A percentile compares a stretch with the other conserved stretches of the same genome.
Evolutionary conservation across 1,140 invertebrate genomes (phyloP).

Genomic region (Pinna nobilis): DNA sequence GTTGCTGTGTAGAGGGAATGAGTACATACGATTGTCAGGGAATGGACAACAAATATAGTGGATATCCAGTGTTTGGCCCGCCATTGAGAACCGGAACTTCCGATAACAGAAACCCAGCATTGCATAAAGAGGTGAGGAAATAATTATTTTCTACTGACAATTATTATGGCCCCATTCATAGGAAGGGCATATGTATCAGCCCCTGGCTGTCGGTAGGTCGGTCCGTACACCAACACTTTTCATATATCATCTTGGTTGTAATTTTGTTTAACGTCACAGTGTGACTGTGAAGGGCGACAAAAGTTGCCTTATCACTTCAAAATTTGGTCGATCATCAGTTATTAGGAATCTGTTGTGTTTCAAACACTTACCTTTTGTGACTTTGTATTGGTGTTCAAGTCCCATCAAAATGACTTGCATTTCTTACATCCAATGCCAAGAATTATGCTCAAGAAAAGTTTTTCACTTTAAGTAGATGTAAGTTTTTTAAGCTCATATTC

Average conservation of each 20-base stretch:
- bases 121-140: slow-evolving; percentile 27
- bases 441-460: too few relatives aligned
- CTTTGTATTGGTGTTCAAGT: too few relatives aligned
- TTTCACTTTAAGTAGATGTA: too few relatives aligned
- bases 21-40: slow-evolving; percentile 31
- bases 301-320: not conserved
- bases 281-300: not conserved
- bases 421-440: too few relatives aligned
- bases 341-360: too few relatives aligned
- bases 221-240: too few relatives aligned
- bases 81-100: not conserved
- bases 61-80: slow-evolving; percentile 21
- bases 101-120: not conserved
- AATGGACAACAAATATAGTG: slow-evolving; percentile 16
- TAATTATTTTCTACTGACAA: not conserved
- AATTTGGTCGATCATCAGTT: too few relatives aligned
- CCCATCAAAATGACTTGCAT: too few relatives aligned
- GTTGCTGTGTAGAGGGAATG: slow-evolving; percentile 34
- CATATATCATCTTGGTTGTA: too few relatives aligned
- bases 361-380: too few relatives aligned
- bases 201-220: not conserved
- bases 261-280: not conserved
- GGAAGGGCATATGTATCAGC: not conserved
- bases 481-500: too few relatives aligned
- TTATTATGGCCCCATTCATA: not conserved